These are phyloP conservation scores for Ceriagrion tenellum DNA, from an alignment of 2,888 invertebrate genomes.

Conservation along the genomic window DNA sequence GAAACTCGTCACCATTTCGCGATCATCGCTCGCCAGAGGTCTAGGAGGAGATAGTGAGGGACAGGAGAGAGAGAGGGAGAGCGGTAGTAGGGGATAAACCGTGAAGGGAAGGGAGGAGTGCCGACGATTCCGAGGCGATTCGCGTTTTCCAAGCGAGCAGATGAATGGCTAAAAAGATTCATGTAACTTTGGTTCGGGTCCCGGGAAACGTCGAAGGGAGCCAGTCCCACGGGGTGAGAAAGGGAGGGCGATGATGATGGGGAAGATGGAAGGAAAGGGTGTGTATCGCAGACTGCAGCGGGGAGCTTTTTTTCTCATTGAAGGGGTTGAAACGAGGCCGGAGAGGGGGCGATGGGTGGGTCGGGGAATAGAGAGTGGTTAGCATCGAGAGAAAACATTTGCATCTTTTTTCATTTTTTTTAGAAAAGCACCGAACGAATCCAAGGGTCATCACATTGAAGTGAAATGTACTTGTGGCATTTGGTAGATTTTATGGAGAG, in stretches of 20 bases:
- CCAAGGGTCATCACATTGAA: no score
- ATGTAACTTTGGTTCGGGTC: slow-evolving; percentile 24
- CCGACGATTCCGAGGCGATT: neutral
- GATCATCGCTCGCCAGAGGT: no score
- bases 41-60: no score
- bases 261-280: neutral
- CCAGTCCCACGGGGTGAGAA: slow-evolving; percentile 44
- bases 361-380: neutral
- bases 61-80: no score
- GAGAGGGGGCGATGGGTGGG: neutral
- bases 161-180: slow-evolving; percentile 26
- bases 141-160: slow-evolving; percentile 29
- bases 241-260: neutral
- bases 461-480: no score
- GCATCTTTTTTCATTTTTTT: neutral
- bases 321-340: no score
- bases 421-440: no score
- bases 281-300: neutral
- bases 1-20: no score
- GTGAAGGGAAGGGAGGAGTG: neutral
- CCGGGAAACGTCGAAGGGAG: slow-evolving; percentile 23
- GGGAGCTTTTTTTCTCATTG: no score
- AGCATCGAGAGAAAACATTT: neutral
- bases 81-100: neutral
- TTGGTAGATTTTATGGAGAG: no score